Evolutionary conservation across 1,140 invertebrate genomes (phyloP).

Genomic region (Leptonema lineaticorne): DNA sequence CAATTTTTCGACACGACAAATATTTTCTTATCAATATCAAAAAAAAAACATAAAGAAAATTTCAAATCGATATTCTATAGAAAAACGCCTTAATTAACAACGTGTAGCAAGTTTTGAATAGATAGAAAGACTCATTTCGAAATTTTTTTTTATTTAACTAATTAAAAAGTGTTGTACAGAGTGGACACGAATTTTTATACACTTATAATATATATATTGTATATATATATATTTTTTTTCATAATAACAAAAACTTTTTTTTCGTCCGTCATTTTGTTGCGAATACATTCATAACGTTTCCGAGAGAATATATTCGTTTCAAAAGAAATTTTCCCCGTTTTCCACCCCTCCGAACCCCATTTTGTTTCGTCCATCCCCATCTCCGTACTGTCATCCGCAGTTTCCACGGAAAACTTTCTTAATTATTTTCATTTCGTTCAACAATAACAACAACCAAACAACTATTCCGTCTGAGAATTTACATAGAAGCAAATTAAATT

Average conservation of each 20-base stretch:
- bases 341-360: background rate
- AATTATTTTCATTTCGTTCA: constrained; percentile 14
- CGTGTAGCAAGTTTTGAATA: too few species aligned
- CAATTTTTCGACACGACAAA: too few species aligned
- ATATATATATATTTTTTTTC: background rate
- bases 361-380: background rate
- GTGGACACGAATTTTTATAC: too few species aligned
- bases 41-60: too few species aligned
- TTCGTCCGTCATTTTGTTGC: too few species aligned
- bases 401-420: constrained; percentile 7
- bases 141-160: background rate
- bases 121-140: background rate
- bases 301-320: background rate
- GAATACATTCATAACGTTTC: background rate
- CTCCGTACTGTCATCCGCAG: background rate
- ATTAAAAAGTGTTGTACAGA: background rate
- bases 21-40: too few species aligned
- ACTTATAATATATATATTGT: too few species aligned
- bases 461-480: constrained; percentile 7
- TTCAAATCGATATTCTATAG: too few species aligned
- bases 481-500: too few species aligned
- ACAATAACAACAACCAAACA: constrained; percentile 10
- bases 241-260: too few species aligned
- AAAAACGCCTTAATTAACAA: too few species aligned
- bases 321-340: constrained; percentile 7